Evolutionary conservation across 1,140 invertebrate species (phyloP).

Genomic region (Eupristina koningsbergeri): DNA sequence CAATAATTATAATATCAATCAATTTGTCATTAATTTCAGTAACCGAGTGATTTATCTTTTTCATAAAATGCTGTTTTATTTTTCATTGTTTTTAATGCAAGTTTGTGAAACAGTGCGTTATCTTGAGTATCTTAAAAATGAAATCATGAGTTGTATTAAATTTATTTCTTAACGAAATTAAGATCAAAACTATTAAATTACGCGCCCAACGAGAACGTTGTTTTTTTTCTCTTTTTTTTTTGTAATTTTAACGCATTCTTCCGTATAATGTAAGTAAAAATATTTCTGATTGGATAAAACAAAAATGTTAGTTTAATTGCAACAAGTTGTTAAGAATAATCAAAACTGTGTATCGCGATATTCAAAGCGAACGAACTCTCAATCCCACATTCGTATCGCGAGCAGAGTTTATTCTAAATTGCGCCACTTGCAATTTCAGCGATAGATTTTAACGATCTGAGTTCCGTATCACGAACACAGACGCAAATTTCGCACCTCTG

Average conservation of each 20-base stretch:
- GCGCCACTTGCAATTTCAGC: not conserved
- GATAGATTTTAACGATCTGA: not conserved
- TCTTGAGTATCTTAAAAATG: not conserved
- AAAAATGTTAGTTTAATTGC: not conserved
- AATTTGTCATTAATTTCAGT: not conserved
- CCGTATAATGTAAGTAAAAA: too few relatives aligned
- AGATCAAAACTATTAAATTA: not conserved
- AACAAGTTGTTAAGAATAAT: not conserved
- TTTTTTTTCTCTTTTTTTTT: too few relatives aligned
- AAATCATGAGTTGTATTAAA: not conserved
- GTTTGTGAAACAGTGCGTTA: not conserved
- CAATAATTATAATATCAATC: not conserved
- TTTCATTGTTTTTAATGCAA: not conserved
- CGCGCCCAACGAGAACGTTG: not conserved
- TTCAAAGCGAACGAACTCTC: not conserved
- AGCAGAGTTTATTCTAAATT: not conserved
- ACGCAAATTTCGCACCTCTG: not conserved
- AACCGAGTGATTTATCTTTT: not conserved
- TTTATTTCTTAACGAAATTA: not conserved
- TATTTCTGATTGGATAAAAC: not conserved
- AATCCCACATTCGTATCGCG: not conserved
- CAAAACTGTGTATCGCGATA: not conserved
- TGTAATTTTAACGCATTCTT: too few relatives aligned
- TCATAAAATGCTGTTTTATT: not conserved
- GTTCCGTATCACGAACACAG: not conserved